phyloP scores from a whole-genome alignment of 2,797 vertebrate species.

The Lateolabrax maculatus region DNA sequence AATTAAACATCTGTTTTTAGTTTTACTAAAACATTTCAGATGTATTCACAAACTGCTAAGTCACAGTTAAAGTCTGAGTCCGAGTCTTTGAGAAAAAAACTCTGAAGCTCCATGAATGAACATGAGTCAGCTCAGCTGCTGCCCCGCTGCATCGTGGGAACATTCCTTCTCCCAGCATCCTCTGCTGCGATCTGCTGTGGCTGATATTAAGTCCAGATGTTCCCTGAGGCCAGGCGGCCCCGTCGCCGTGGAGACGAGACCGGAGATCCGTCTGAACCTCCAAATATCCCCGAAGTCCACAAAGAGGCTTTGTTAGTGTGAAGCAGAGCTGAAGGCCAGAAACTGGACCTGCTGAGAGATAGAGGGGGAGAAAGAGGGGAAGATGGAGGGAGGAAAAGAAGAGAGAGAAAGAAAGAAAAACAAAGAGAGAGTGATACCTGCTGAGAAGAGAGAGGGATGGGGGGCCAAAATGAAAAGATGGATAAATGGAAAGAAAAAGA shows the following conservation, averaged over 20 bases:
- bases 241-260: conserved; percentile 30
- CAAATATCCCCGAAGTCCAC: conserved; percentile 41
- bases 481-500: no score
- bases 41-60: no score
- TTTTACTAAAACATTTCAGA: not conserved
- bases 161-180: conserved; percentile 18
- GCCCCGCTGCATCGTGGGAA: conserved; percentile 51
- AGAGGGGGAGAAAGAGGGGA: not conserved
- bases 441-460: no score
- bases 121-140: not conserved
- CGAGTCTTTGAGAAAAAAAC: not conserved
- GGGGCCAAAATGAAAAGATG: no score
- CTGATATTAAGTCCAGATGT: conserved; percentile 77
- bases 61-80: no score
- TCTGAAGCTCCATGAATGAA: not conserved
- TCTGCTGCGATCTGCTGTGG: not conserved
- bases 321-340: not conserved
- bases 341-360: conserved; percentile 4
- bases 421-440: no score
- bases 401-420: not conserved
- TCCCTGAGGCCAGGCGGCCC: conserved; percentile 9
- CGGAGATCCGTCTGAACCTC: conserved; percentile 60
- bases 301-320: conserved; percentile 62
- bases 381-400: no score
- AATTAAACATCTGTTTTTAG: not conserved